Evolutionary conservation across 2,113 vertebrate genomes (phyloP).

Genomic region (Notothenia coriiceps): DNA sequence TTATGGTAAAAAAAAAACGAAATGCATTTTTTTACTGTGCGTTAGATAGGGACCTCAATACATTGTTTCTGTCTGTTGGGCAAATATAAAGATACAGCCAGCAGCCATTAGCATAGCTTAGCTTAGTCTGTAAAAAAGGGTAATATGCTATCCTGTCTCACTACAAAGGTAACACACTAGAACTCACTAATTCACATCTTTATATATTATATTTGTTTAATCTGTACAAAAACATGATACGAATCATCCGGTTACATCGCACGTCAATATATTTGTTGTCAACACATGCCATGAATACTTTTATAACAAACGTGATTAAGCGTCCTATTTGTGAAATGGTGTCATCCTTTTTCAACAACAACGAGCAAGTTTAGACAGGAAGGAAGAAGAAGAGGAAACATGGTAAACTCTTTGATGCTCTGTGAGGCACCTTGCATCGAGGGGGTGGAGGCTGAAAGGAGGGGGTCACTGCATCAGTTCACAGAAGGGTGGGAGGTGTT

Average conservation of each 20-base stretch:
- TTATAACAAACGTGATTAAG: no score
- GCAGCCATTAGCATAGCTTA: neutral
- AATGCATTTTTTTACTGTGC: neutral
- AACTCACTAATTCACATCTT: neutral
- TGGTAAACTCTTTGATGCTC: constrained; percentile 12
- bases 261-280: no score
- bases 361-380: neutral
- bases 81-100: neutral
- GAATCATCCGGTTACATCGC: no score
- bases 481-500: constrained; percentile 58
- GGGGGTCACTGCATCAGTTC: constrained; percentile 18
- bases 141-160: neutral
- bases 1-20: neutral
- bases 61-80: neutral
- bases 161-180: neutral
- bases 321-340: neutral
- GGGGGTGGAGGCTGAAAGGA: constrained; percentile 3
- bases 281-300: no score
- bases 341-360: neutral
- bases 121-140: neutral
- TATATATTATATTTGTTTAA: neutral
- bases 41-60: neutral
- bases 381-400: constrained; percentile 6
- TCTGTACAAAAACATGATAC: neutral
- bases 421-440: constrained; percentile 27